These are phyloP conservation scores for Heloderma charlesbogerti DNA, from an alignment of 2,113 vertebrate species.

Conservation along the genomic window DNA sequence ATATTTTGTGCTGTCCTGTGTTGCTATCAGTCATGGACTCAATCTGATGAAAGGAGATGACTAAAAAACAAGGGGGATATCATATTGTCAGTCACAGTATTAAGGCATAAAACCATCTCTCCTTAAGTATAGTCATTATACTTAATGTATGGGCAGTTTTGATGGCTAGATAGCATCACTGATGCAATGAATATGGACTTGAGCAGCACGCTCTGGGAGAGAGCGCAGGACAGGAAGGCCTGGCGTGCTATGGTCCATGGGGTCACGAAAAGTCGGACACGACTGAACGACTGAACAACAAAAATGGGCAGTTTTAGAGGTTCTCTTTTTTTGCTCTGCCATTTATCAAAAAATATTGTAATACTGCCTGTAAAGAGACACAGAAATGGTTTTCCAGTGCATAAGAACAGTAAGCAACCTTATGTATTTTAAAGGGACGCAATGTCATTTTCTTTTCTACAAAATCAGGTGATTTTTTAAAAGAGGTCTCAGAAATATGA, in stretches of 20 bases:
- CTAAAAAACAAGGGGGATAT: neutral
- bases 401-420: neutral
- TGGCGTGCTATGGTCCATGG: too few species aligned
- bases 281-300: too few species aligned
- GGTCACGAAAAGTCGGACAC: too few species aligned
- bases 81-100: neutral
- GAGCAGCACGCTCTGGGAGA: too few species aligned
- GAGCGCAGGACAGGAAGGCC: too few species aligned
- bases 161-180: too few species aligned
- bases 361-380: neutral
- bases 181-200: too few species aligned
- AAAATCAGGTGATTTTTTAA: neutral
- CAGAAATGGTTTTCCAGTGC: neutral
- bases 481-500: neutral
- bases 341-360: constrained; percentile 15
- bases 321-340: neutral
- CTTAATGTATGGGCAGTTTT: neutral
- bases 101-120: neutral
- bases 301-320: neutral
- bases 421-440: neutral
- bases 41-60: neutral
- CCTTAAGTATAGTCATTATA: neutral
- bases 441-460: neutral
- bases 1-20: neutral
- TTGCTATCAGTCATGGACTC: neutral